Conservation (phyloP, 2,888 invertebrate species). For the Nezara viridula region DNA sequence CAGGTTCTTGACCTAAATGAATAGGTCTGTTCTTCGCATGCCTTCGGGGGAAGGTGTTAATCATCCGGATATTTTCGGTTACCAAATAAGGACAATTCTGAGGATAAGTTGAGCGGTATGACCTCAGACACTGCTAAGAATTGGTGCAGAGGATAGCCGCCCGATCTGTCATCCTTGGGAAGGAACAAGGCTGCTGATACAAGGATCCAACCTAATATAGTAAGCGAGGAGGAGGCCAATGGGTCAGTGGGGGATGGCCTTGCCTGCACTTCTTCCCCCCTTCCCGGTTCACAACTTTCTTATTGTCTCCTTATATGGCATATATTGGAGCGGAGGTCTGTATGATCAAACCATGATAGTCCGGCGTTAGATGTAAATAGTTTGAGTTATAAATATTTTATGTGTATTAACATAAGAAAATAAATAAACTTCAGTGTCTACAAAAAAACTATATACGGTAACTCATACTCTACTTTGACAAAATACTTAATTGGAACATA, state of each 20-base stretch:
- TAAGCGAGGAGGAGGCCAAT: neutral
- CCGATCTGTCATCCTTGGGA: neutral
- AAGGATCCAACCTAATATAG: conserved; percentile 37
- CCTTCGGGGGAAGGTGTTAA: neutral
- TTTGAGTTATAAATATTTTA: neutral
- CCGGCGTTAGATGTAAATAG: neutral
- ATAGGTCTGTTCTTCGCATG: neutral
- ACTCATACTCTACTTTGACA: too few relatives aligned
- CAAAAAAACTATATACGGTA: too few relatives aligned
- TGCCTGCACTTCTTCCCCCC: neutral
- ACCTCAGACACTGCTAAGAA: neutral
- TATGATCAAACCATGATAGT: neutral
- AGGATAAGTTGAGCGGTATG: neutral
- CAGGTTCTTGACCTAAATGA: neutral
- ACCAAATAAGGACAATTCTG: neutral
- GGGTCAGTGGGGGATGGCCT: conserved; percentile 25
- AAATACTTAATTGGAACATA: too few relatives aligned
- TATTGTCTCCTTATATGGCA: neutral
- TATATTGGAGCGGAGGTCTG: neutral
- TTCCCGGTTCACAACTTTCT: neutral
- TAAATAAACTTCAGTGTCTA: too few relatives aligned
- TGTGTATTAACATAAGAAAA: too few relatives aligned
- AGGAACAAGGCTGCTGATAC: neutral
- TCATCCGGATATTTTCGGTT: conserved; percentile 19
- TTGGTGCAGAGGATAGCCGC: neutral